These are phyloP conservation scores for Montipora capitata DNA, from an alignment of 92 coral and sea anemone genomes.

Conservation along the genomic window DNA sequence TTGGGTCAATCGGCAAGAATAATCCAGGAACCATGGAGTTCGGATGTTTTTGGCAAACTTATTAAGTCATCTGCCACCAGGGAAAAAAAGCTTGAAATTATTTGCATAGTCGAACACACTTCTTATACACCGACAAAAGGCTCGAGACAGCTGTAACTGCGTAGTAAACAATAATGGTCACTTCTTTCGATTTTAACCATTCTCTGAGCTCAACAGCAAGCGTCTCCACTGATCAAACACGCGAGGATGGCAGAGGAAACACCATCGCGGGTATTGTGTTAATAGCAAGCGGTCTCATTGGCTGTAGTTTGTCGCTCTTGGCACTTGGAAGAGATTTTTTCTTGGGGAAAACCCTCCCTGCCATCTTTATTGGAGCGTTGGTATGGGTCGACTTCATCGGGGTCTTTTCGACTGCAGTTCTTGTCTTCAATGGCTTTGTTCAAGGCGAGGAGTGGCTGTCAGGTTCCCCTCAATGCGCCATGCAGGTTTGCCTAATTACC, in stretches of 20 bases:
- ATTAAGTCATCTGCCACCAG: neutral
- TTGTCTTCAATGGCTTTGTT: constrained; percentile 69
- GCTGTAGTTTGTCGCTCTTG: constrained; percentile 57
- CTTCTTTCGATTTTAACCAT: neutral
- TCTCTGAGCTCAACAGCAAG: constrained; percentile 6
- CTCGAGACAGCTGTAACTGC: too few relatives aligned
- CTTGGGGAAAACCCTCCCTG: constrained; percentile 60
- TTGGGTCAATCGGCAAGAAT: neutral
- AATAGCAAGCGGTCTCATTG: constrained; percentile 37
- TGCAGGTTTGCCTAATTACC: constrained; percentile 56
- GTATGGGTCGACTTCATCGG: constrained; percentile 82
- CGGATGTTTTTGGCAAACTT: neutral
- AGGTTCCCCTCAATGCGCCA: constrained; percentile 64
- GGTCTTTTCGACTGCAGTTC: constrained; percentile 50
- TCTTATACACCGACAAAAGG: too few relatives aligned
- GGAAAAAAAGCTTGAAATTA: neutral
- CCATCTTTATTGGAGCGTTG: constrained; percentile 66
- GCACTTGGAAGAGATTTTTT: constrained; percentile 74
- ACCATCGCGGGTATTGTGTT: neutral
- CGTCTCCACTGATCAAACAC: constrained; percentile 18
- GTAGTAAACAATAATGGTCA: neutral
- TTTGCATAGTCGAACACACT: too few relatives aligned
- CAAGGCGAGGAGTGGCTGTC: constrained; percentile 60
- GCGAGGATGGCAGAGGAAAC: neutral
- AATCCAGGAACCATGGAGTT: neutral